A percentile compares a stretch with the other conserved stretches of the same genome.
Evolutionary conservation across 2,797 vertebrate genomes (phyloP).

Genomic region (Sciurus vulgaris): DNA sequence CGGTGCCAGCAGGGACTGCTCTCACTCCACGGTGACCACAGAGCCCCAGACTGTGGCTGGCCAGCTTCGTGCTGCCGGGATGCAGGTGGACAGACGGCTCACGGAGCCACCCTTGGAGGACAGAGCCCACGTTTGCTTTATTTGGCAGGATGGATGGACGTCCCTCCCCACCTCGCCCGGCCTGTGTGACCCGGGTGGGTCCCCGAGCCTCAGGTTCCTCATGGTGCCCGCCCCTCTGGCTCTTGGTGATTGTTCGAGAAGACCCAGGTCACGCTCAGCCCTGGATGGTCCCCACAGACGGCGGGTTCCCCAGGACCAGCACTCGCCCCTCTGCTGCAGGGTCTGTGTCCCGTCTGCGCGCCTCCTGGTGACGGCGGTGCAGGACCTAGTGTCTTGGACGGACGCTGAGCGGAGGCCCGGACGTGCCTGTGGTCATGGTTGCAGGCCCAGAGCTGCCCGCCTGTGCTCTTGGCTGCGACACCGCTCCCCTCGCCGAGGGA

Average conservation of each 20-base stretch:
- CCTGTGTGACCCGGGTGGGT: background rate
- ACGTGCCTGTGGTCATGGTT: too few species aligned
- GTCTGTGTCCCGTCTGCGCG: too few species aligned
- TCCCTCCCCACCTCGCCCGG: background rate
- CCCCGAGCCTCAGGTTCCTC: background rate
- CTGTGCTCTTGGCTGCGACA: background rate
- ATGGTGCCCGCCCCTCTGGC: accelerated
- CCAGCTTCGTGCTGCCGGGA: too few species aligned
- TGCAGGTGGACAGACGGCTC: background rate
- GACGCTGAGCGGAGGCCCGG: too few species aligned
- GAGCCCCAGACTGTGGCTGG: accelerated
- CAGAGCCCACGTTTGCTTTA: background rate
- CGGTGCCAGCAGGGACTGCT: background rate
- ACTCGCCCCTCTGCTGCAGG: background rate
- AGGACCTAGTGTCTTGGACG: too few species aligned
- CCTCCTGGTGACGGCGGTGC: too few species aligned
- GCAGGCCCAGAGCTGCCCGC: background rate
- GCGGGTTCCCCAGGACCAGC: background rate
- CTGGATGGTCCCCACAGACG: accelerated
- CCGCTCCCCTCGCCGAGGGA: too few species aligned
- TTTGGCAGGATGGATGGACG: background rate
- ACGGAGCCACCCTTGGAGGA: background rate
- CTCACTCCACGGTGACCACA: accelerated
- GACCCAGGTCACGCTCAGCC: background rate
- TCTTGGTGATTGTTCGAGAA: background rate